Conservation (phyloP, 2,113 vertebrate genomes). For the Cynoglossus semilaevis region DNA sequence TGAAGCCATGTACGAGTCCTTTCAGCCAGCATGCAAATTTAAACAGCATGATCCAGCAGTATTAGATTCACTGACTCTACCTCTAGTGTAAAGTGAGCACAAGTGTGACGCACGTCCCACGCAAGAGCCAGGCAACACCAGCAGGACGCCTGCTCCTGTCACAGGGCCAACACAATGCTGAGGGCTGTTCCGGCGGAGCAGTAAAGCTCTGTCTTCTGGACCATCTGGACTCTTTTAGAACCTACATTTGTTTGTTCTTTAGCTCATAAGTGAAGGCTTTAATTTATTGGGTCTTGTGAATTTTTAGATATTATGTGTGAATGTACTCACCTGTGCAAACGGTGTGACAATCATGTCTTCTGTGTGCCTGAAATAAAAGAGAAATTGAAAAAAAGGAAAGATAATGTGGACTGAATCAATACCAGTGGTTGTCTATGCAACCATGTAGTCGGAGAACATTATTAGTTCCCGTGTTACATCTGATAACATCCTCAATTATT, state of each 20-base stretch:
- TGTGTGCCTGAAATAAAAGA: slow-evolving; percentile 79
- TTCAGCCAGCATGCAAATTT: slow-evolving; percentile 37
- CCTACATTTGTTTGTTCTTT: background rate
- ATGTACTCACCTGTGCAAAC: slow-evolving; percentile 86
- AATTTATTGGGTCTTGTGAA: slow-evolving; percentile 10
- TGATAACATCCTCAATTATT: background rate
- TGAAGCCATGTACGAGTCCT: slow-evolving; percentile 26
- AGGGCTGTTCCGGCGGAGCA: slow-evolving; percentile 34
- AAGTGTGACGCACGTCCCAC: slow-evolving; percentile 58
- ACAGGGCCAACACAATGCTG: slow-evolving; percentile 31
- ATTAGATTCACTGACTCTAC: slow-evolving; percentile 52
- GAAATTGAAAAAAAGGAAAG: background rate
- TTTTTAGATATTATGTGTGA: background rate
- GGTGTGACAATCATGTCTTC: slow-evolving; percentile 97
- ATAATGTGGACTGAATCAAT: background rate
- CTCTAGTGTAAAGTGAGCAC: slow-evolving; percentile 58
- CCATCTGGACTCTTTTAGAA: slow-evolving; percentile 32
- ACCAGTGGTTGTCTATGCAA: background rate
- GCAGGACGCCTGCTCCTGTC: slow-evolving; percentile 39
- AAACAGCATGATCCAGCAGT: slow-evolving; percentile 53
- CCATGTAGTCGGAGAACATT: background rate
- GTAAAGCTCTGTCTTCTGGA: slow-evolving; percentile 19
- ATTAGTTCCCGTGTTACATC: background rate
- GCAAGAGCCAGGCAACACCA: slow-evolving; percentile 47
- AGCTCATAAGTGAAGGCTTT: background rate